Evolutionary conservation across 2,888 invertebrate species (phyloP).

Genomic region (Apamea crenata): DNA sequence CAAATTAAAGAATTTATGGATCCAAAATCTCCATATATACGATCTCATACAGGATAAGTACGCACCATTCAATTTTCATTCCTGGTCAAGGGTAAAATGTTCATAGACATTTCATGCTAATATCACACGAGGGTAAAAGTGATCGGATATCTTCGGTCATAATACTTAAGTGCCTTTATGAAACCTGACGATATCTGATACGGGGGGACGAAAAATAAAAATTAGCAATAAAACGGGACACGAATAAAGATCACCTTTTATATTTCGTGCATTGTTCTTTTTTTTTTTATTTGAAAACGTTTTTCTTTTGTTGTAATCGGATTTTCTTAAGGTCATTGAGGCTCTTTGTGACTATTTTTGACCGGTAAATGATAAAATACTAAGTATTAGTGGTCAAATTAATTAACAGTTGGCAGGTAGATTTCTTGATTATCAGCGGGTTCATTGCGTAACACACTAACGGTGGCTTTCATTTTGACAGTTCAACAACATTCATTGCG

Average conservation of each 20-base stretch:
- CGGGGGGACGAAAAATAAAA: slow-evolving; percentile 63
- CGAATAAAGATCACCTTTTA: slow-evolving; percentile 59
- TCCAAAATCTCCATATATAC: slow-evolving; percentile 45
- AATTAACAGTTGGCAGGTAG: background rate
- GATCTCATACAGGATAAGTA: slow-evolving; percentile 50
- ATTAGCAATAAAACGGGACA: slow-evolving; percentile 66
- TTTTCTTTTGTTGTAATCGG: background rate
- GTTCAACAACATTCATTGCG: too few relatives aligned
- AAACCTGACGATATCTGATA: slow-evolving; percentile 68
- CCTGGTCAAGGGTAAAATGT: slow-evolving; percentile 65
- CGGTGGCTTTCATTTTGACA: too few relatives aligned
- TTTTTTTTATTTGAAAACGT: background rate
- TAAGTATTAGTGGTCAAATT: too few relatives aligned
- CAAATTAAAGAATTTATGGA: slow-evolving; percentile 30
- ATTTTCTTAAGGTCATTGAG: background rate
- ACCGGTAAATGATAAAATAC: background rate
- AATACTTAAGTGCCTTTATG: slow-evolving; percentile 67
- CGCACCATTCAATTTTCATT: slow-evolving; percentile 65
- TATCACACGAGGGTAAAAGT: slow-evolving; percentile 65
- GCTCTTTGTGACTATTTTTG: background rate
- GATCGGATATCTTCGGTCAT: slow-evolving; percentile 65
- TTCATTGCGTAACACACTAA: too few relatives aligned
- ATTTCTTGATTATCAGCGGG: background rate
- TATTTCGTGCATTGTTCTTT: slow-evolving; percentile 8
- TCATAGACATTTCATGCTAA: slow-evolving; percentile 69